Base-by-base conservation (phyloP, 2,888 invertebrate genomes). In the Pseudococcus viburni region DNA sequence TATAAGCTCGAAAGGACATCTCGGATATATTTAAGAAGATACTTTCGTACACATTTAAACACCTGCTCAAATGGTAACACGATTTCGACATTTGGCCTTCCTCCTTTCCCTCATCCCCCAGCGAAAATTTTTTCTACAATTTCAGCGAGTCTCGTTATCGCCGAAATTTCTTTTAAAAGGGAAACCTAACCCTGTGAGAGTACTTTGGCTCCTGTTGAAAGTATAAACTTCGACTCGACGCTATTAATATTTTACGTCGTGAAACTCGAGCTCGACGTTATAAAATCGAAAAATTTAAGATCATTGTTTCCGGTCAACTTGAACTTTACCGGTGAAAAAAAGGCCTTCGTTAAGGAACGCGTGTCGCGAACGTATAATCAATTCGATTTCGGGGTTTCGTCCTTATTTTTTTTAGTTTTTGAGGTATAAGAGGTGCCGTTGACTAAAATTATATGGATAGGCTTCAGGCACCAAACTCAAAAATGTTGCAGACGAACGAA, bases 251-350 rank as follows among this genome's bases (percentile, higher is more conserved):
- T 33, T 33, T 33, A 33, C 26, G 26, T 33, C 26, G 26, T 33
- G 26, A 33, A 33, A 33, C 26, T 33, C 26, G 26, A 33, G 26
- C 26, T 33, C 3, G 26, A 33, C 3, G 68, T 12, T 73, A 73
- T 73, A 26, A 73, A 73, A 73, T 73, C 12, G 33, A 11, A 73
- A 73, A 64, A 73, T 73, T 73, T 73, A 73, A 33, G 12, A 73
- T 73, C 68, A 73, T 73, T 73, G 33, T 73, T 73, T 73, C 68
- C 68, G 68, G 33, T 33, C 26, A 33, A 73, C 26, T 73, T 59
- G 26, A 33, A 33, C 3, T 33, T 33, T 33, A 33, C 26, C 26
- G 26, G 26, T 19, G 33, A 33, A 73, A 33, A 73, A 73, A 33
- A 33, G 26, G 26, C 64, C 19, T 22, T 11, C 17, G 55, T 55